Percentiles rank a stretch among this genome's conserved stretches.
Conservation (phyloP, 2,888 invertebrate genomes). For the Archaeoteleia sp. region DNA sequence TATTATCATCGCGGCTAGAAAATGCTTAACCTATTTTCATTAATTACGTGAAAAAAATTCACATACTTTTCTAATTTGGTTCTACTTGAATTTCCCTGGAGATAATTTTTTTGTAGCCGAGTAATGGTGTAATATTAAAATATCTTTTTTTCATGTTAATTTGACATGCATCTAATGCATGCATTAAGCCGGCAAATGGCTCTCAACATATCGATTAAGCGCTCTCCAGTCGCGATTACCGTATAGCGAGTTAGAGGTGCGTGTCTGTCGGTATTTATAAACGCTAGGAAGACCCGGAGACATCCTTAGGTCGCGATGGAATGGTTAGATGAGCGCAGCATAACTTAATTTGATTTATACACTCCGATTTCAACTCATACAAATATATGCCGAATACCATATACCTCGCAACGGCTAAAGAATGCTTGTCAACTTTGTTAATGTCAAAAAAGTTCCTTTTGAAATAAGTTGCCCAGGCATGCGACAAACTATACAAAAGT, state of each 20-base stretch:
- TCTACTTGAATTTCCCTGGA: background rate
- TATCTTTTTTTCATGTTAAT: background rate
- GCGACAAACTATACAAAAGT: no score
- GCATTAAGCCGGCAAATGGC: slow-evolving; percentile 27
- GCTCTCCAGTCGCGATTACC: slow-evolving; percentile 33
- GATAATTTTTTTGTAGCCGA: no score
- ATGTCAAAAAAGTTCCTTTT: slow-evolving; percentile 12
- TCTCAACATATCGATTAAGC: slow-evolving; percentile 35
- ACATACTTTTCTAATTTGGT: background rate
- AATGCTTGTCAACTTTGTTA: slow-evolving; percentile 34
- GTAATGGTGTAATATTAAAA: no score
- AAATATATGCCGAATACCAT: slow-evolving; percentile 25
- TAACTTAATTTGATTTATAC: slow-evolving; percentile 49
- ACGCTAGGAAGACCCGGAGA: slow-evolving; percentile 42
- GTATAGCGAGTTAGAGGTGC: slow-evolving; percentile 29
- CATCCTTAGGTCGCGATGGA: slow-evolving; percentile 33
- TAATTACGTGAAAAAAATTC: background rate
- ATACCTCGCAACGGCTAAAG: slow-evolving; percentile 19
- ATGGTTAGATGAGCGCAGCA: slow-evolving; percentile 36
- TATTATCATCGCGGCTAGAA: no score
- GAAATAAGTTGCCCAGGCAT: slow-evolving; percentile 21
- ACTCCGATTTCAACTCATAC: slow-evolving; percentile 25
- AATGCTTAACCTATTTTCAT: no score
- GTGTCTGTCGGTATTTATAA: slow-evolving; percentile 47
- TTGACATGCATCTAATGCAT: slow-evolving; percentile 1